A percentile compares a stretch with the other conserved stretches of the same genome.
Evolutionary conservation across 2,888 invertebrate genomes (phyloP).

Genomic region (Diplolepis rosae): DNA sequence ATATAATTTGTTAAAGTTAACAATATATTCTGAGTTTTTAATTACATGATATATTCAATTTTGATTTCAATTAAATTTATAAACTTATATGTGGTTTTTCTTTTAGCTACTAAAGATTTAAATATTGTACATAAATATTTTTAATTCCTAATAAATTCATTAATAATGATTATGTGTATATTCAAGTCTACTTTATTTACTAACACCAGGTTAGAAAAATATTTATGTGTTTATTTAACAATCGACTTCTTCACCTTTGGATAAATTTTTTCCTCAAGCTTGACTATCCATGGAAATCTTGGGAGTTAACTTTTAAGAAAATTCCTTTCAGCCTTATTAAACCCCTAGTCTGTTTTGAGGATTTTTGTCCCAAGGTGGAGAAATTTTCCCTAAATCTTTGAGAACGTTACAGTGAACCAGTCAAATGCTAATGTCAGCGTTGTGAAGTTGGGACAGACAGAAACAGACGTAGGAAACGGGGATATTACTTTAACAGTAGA

Average conservation of each 20-base stretch:
- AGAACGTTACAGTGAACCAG: conserved; percentile 63
- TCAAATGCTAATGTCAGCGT: conserved; percentile 70
- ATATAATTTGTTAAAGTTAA: too few species aligned
- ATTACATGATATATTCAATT: too few species aligned
- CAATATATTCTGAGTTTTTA: too few species aligned
- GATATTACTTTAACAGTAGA: conserved; percentile 69
- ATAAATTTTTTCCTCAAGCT: background rate
- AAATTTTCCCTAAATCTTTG: conserved; percentile 35
- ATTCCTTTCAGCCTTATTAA: background rate
- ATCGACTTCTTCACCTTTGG: conserved; percentile 15
- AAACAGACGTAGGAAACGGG: conserved; percentile 62
- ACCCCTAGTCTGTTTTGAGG: background rate
- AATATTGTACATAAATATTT: too few species aligned
- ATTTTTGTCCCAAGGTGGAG: conserved; percentile 18
- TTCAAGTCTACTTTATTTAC: too few species aligned
- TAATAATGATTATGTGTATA: too few species aligned
- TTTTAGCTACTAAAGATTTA: too few species aligned
- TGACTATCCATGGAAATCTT: background rate
- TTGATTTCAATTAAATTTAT: too few species aligned
- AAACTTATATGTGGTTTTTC: too few species aligned
- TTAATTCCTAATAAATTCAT: too few species aligned
- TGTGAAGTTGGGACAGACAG: conserved; percentile 68
- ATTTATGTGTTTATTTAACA: background rate
- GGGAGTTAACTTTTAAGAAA: background rate
- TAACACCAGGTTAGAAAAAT: background rate